Evolutionary conservation across 2,113 vertebrate species (phyloP), one percentile per base, ranked within the genome.

Genomic region (Scomber colias): DNA sequence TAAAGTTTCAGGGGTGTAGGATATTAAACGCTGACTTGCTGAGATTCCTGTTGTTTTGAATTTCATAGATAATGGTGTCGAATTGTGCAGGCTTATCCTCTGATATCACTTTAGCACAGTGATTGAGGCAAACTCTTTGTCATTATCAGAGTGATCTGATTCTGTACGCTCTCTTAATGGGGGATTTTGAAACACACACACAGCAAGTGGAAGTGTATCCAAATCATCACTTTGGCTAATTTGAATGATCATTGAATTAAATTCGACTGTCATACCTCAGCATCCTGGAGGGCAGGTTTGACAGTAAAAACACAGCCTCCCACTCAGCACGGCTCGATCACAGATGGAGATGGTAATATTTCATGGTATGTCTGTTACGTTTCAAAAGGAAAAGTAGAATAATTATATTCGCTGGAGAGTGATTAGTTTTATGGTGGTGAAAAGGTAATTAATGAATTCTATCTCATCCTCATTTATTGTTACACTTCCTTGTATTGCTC

Each of bases 401-500:
- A 80, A 93, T 93, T 92, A 86, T 89, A 91, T 92, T 89, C 87
- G 81, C 85, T 88, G 87, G 88, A 82, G 59, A 89, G 88, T 85
- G 88, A 94, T 93, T 92, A 79, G 83, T 90, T 92, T 84, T 86
- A 92, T 79, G 77, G 83, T 84, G 89, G 89, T 78, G 85, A 87
- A 90, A 80, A 88, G 87, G 85, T 93, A 90, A 92, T 89, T 89
- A 90, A 93, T 89, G 76, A 90, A 92, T 91, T 90, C 79, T 59
- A 77, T 84, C 70, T 84, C 70, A 81, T 91, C 69, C 64, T 79
- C 87, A 83, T 88, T 89, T 92, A 87, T 89, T 89, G 87, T 89
- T 83, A 71, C 84, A 79, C 65, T 74, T 85, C 75, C 83, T 77
- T 72, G 75, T 87, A 82, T 82, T 75, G 82, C 82, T 90, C 83